These are phyloP conservation scores for Phaethon lepturus DNA, from an alignment of 2,113 vertebrate species.

Conservation along the genomic window DNA sequence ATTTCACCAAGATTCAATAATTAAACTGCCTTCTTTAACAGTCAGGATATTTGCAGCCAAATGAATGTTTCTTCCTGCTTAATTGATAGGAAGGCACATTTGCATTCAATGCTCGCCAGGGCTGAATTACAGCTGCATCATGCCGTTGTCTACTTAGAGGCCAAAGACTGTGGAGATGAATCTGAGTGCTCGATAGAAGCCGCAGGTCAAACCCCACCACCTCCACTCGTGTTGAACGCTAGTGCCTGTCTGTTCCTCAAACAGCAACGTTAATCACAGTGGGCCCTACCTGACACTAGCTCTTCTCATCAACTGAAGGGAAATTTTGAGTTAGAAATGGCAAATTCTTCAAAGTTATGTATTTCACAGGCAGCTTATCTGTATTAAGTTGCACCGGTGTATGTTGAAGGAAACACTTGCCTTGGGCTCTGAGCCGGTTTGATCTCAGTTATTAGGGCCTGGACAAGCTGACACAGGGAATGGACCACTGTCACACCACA, in stretches of 20 bases:
- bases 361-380: background rate
- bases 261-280: fast-evolving
- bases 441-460: background rate
- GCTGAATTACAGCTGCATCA: background rate
- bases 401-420: background rate
- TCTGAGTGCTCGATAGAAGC: background rate
- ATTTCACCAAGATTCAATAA: constrained; percentile 39
- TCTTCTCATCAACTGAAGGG: background rate
- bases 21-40: constrained; percentile 26
- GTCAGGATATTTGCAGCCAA: constrained; percentile 7
- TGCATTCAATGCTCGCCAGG: background rate
- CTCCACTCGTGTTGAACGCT: fast-evolving
- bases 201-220: background rate
- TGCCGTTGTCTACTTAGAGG: background rate
- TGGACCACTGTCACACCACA: background rate
- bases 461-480: background rate
- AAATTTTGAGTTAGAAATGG: background rate
- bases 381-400: fast-evolving
- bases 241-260: background rate
- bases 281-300: background rate
- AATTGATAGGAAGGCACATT: constrained; percentile 19
- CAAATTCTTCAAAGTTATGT: background rate
- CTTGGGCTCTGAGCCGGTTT: background rate
- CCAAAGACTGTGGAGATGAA: background rate
- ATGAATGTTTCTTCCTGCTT: background rate